Percentiles rank a stretch among this genome's conserved stretches.
Evolutionary conservation across 2,113 vertebrate genomes (phyloP).

Genomic region (Prietella phreatophila): DNA sequence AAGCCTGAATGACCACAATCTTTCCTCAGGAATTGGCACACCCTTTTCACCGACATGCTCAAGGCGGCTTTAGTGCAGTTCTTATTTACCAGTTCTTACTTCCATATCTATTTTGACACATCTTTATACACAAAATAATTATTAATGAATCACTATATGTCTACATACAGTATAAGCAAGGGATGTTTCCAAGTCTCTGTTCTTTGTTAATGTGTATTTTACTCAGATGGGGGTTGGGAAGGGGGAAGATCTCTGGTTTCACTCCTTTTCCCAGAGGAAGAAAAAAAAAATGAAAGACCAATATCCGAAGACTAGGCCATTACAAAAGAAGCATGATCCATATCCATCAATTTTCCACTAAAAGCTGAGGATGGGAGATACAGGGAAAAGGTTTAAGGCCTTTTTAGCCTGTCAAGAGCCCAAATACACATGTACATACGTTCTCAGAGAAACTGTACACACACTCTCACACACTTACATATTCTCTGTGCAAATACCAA

Average conservation of each 20-base stretch:
- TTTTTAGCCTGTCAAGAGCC: slow-evolving; percentile 11
- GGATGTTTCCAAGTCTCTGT: neutral
- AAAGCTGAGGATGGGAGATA: slow-evolving; percentile 18
- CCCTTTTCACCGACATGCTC: slow-evolving; percentile 2
- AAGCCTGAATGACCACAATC: neutral
- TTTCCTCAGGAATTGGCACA: neutral
- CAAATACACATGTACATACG: neutral
- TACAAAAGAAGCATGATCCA: slow-evolving; percentile 70
- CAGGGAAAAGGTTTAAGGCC: slow-evolving; percentile 35
- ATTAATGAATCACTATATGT: neutral
- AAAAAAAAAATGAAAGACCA: slow-evolving; percentile 53
- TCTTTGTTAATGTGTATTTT: slow-evolving; percentile 27
- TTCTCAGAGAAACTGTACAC: neutral
- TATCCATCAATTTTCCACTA: slow-evolving; percentile 69
- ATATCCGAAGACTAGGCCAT: slow-evolving; percentile 58
- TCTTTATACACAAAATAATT: neutral
- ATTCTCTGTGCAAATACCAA: neutral
- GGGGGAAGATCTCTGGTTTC: slow-evolving; percentile 62
- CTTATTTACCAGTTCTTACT: neutral
- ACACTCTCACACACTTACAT: neutral
- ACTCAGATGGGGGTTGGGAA: slow-evolving; percentile 40
- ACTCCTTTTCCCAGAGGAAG: slow-evolving; percentile 60
- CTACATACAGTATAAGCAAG: neutral
- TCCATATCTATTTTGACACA: neutral
- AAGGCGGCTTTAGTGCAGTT: neutral